Percentiles rank a stretch among this genome's conserved stretches.
Evolutionary conservation across 2,888 invertebrate species (phyloP).

Genomic region (Hydroisotoma schaefferi): DNA sequence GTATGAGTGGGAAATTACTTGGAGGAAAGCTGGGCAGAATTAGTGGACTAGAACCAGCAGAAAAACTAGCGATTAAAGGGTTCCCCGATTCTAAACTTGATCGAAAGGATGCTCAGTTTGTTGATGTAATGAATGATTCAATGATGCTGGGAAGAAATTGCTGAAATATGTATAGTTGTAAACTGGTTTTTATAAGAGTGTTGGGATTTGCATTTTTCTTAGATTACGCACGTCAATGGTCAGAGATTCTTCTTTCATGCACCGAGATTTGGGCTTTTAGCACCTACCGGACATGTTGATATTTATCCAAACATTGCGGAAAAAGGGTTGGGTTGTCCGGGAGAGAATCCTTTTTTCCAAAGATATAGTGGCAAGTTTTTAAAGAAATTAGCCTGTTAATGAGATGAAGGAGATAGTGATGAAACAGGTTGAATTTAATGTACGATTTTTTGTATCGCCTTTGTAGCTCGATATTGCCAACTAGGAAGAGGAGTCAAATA

Average conservation of each 20-base stretch:
- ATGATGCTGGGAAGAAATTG: no score
- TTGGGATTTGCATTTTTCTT: not conserved
- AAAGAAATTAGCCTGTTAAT: not conserved
- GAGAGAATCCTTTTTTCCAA: constrained; percentile 6
- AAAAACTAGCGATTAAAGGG: constrained; percentile 32
- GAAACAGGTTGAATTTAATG: not conserved
- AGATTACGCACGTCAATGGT: constrained; percentile 29
- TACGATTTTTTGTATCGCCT: not conserved
- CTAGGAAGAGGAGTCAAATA: constrained; percentile 38
- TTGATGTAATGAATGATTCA: constrained; percentile 18
- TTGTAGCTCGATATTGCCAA: constrained; percentile 36
- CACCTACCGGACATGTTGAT: constrained; percentile 33
- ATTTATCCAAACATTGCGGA: constrained; percentile 33
- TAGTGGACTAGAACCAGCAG: constrained; percentile 43
- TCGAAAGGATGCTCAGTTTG: constrained; percentile 27
- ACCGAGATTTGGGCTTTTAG: constrained; percentile 22
- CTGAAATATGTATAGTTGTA: no score
- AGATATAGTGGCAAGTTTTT: constrained; percentile 15
- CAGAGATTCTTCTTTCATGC: constrained; percentile 34
- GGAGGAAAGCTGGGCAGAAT: constrained; percentile 39
- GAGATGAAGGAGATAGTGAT: not conserved
- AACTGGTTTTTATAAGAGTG: no score
- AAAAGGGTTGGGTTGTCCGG: constrained; percentile 27
- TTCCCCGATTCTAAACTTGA: constrained; percentile 35
- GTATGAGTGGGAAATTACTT: constrained; percentile 38